These are phyloP conservation scores for Allygus modestus DNA, from an alignment of 2,888 invertebrate species.

Conservation along the genomic window DNA sequence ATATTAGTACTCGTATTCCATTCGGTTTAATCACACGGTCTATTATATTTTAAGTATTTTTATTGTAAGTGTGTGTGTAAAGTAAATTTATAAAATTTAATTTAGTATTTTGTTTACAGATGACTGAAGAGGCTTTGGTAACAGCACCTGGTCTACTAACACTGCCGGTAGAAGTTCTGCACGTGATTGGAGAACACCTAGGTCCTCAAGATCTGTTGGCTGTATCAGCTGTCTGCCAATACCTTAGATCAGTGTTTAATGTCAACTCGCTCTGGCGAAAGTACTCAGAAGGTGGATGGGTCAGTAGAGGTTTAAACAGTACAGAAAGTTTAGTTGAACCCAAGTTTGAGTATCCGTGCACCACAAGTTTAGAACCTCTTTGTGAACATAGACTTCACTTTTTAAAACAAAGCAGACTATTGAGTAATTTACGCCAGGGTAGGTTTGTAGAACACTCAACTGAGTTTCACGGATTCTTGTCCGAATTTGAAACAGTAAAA, in stretches of 20 bases:
- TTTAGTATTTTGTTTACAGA: neutral
- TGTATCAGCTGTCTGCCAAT: neutral
- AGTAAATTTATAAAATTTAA: no score
- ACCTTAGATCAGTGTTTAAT: constrained; percentile 3
- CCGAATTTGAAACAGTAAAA: constrained; percentile 19
- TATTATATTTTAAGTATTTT: no score
- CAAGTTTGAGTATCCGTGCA: neutral
- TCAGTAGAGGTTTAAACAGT: neutral
- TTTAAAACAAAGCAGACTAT: constrained; percentile 24
- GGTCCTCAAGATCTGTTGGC: neutral
- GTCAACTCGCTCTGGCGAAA: neutral
- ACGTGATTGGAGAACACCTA: neutral
- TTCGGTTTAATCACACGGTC: no score
- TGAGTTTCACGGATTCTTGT: neutral
- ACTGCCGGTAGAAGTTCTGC: neutral
- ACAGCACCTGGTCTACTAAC: neutral
- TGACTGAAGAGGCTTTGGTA: neutral
- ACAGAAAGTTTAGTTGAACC: neutral
- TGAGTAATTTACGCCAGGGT: neutral
- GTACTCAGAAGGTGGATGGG: neutral
- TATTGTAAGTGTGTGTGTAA: no score
- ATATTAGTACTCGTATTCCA: no score
- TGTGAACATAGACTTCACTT: constrained; percentile 21
- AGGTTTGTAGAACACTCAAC: neutral
- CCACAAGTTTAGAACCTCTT: constrained; percentile 1